A percentile compares a stretch with the other conserved stretches of the same genome.
These are phyloP conservation scores for Karalla daura DNA, from an alignment of 2,797 vertebrate genomes.

Conservation along the genomic window DNA sequence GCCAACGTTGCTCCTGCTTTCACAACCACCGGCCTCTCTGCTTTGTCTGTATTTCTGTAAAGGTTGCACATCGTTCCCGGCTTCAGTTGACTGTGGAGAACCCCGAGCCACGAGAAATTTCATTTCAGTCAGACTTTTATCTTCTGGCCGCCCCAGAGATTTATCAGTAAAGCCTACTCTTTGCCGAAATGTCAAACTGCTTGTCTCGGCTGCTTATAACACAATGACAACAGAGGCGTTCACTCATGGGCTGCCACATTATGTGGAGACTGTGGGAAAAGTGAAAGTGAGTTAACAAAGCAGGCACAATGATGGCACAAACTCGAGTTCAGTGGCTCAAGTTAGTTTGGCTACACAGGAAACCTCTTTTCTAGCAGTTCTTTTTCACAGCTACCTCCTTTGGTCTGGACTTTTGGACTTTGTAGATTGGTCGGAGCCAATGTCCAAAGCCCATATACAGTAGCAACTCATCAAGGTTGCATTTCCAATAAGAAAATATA, in stretches of 20 bases:
- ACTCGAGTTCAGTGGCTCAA: not conserved
- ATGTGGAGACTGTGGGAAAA: conserved; percentile 19
- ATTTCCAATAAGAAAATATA: too few species aligned
- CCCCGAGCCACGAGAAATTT: conserved; percentile 4
- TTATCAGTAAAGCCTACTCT: conserved; percentile 39
- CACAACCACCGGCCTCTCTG: not conserved
- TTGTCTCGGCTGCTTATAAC: conserved; percentile 29
- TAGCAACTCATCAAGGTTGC: too few species aligned
- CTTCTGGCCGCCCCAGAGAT: conserved; percentile 22
- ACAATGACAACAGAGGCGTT: not conserved
- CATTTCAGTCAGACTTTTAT: conserved; percentile 25
- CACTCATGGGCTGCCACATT: conserved; percentile 4
- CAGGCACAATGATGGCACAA: not conserved
- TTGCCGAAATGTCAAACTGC: conserved; percentile 49
- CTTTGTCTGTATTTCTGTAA: conserved; percentile 18
- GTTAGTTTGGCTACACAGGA: not conserved
- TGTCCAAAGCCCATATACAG: too few species aligned
- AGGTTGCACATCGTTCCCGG: conserved; percentile 12
- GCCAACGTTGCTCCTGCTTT: conserved; percentile 2
- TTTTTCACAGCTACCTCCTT: too few species aligned
- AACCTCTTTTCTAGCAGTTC: not conserved
- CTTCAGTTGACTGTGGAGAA: conserved; percentile 25
- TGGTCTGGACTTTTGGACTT: too few species aligned
- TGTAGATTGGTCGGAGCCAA: too few species aligned
- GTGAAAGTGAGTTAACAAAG: conserved; percentile 1